phyloP scores from a whole-genome alignment of 2,113 vertebrate genomes.

The Triplophysa dalaica region DNA sequence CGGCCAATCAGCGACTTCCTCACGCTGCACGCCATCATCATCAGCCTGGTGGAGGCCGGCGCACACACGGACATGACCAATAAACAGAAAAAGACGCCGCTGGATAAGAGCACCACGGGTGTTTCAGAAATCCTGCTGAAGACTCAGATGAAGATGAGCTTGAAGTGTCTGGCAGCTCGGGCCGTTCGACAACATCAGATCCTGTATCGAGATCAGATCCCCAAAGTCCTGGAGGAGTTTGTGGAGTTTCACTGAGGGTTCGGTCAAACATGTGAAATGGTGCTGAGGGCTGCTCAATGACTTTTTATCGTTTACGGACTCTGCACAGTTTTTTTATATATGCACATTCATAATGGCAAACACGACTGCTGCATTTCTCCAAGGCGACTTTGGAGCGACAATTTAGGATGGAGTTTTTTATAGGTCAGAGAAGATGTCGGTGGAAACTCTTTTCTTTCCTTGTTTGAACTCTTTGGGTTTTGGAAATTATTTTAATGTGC shows the following conservation, averaged over 20 bases:
- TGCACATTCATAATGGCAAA: neutral
- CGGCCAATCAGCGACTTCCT: slow-evolving; percentile 98
- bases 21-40: slow-evolving; percentile 96
- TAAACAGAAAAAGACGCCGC: slow-evolving; percentile 94
- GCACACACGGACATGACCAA: slow-evolving; percentile 98
- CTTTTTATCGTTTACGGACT: neutral
- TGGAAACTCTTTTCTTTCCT: neutral
- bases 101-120: slow-evolving; percentile 95
- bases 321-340: neutral
- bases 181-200: slow-evolving; percentile 91
- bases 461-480: neutral
- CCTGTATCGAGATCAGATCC: slow-evolving; percentile 94
- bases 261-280: slow-evolving; percentile 36
- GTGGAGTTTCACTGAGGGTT: slow-evolving; percentile 89
- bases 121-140: slow-evolving; percentile 97
- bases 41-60: slow-evolving; percentile 93
- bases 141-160: slow-evolving; percentile 98
- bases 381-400: neutral
- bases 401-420: neutral
- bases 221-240: slow-evolving; percentile 94
- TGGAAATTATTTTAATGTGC: neutral
- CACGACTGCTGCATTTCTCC: neutral
- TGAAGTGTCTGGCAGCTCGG: slow-evolving; percentile 98
- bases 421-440: too few species aligned
- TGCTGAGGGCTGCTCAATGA: slow-evolving; percentile 44